These are phyloP conservation scores for Ariopsis seemanni DNA, from an alignment of 2,113 vertebrate species.

Conservation along the genomic window DNA sequence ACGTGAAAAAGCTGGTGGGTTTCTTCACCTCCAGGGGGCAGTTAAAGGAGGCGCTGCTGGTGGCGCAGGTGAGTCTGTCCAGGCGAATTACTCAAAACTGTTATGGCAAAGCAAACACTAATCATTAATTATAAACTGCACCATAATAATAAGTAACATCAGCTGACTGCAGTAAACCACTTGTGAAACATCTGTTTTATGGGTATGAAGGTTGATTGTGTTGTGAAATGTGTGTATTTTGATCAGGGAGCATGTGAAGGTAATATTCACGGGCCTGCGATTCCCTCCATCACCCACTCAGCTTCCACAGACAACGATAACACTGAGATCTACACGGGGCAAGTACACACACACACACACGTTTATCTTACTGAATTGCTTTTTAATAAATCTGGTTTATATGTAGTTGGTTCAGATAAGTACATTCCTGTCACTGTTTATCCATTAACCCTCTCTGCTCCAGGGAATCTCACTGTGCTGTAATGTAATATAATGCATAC, in stretches of 20 bases:
- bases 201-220: background rate
- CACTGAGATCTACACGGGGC: constrained; percentile 84
- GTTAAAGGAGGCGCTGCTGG: constrained; percentile 87
- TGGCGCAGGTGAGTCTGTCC: constrained; percentile 84
- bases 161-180: background rate
- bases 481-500: background rate
- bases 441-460: background rate
- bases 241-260: constrained; percentile 90
- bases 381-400: background rate
- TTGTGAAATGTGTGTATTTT: background rate
- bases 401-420: background rate
- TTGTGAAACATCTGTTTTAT: background rate
- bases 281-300: constrained; percentile 63
- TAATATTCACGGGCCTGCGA: constrained; percentile 79
- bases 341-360: constrained; percentile 42
- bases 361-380: background rate
- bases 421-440: background rate
- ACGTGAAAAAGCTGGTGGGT: constrained; percentile 85
- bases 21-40: constrained; percentile 93
- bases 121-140: background rate
- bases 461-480: background rate
- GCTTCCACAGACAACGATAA: constrained; percentile 68
- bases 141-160: background rate
- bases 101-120: background rate
- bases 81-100: background rate